Evolutionary conservation across 2,888 invertebrate genomes (phyloP), one percentile per base, ranked within the genome.

Genomic region (Spatulosminthurus flaviceps): DNA sequence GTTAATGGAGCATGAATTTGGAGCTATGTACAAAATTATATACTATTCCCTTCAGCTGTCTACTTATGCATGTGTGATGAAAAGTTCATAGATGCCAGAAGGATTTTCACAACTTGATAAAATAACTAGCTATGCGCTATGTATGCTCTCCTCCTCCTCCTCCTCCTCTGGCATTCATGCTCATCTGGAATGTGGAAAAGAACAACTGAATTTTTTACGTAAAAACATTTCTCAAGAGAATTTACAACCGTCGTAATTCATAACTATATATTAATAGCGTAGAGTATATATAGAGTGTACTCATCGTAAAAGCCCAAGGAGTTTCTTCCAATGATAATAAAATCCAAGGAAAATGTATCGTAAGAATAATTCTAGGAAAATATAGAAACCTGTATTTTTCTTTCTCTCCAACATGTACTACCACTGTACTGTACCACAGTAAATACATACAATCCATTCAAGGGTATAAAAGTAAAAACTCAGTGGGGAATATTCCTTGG

Each of bases 1-100:
- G 24, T 64, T 22, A 64, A 64, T 64, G 64, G 64, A 24, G 64
- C 64, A 64, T 64, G 64, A 24, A 64, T n/a, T n/a, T n/a, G n/a
- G n/a, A n/a, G n/a, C n/a, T n/a, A 64, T 24, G 64, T 64, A 11
- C 9, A 9, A 22, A 60, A 21, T 60, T 60, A 60, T 16, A 2
- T 60, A 19, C 60, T 22, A 24, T 64, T 24, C 64, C 13, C 64
- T 64, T 9, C 64, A 24, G 22, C 64, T 64, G 64, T 64, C 22
- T 64, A 9, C 26, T 26, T 64, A 24, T 64, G 51, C 51, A 51
- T 51, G 51, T 51, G 51, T 51, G 51, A 64, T 9, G 64, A 64
- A 22, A 64, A n/a, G n/a, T 24, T 22, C 9, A 64, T 24, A 16
- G 1, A 11, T 2, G 64, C 24, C 7, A 64, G 22, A 64, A 64